A percentile compares a stretch with the other conserved stretches of the same genome.
Conservation (phyloP, 2,888 invertebrate genomes). For the Polymixis flavicincta region DNA sequence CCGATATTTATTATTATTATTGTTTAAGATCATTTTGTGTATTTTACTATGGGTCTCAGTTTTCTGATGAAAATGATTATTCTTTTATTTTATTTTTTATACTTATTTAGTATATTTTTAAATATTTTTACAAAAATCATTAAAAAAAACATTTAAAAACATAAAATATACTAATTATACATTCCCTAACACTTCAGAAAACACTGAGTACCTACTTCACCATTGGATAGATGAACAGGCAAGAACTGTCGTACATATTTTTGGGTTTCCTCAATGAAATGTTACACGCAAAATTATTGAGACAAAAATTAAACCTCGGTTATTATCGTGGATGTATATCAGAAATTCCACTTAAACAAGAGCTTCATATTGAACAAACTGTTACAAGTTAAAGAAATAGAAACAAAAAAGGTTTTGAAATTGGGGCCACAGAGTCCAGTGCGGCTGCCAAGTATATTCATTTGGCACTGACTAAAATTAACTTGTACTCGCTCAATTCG, state of each 20-base stretch:
- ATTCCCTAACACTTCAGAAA: too few species aligned
- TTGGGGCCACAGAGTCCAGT: constrained; percentile 47
- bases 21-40: too few species aligned
- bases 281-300: not conserved
- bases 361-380: not conserved
- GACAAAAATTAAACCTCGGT: not conserved
- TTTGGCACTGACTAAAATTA: constrained; percentile 43
- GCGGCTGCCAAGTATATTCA: constrained; percentile 33
- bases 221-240: not conserved
- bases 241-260: not conserved
- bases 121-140: too few species aligned
- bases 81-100: too few species aligned
- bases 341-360: not conserved
- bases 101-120: too few species aligned
- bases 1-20: too few species aligned
- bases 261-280: not conserved
- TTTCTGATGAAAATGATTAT: too few species aligned
- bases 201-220: too few species aligned
- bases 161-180: too few species aligned
- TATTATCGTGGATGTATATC: not conserved
- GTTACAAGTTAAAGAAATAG: constrained; percentile 5
- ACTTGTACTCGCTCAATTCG: not conserved
- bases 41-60: too few species aligned
- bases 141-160: too few species aligned
- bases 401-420: constrained; percentile 18